Evolutionary conservation across 1,140 invertebrate genomes (phyloP), one percentile per base, ranked within the genome.

Genomic region (Zophobas atratus): DNA sequence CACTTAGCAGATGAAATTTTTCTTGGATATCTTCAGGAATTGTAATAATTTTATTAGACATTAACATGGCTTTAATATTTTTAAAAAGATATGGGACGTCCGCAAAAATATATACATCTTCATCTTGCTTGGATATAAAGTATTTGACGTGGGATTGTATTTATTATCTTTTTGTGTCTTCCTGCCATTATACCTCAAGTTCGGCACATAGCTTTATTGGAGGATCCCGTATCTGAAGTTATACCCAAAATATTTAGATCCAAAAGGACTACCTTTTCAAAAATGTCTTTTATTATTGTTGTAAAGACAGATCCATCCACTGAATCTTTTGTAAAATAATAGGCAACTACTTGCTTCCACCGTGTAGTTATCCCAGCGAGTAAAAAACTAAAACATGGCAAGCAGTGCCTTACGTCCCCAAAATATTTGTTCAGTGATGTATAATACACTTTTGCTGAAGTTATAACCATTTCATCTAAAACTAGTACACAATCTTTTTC

Each of bases 321-420:
- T 48, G 70, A 70, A 60, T 55, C 41, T n/a, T 57, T 49, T 36
- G 72, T 76, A 57, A 79, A 79, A 70, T 70, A 80, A 70, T 77
- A 80, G 0, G 75, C 78, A 2, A 79, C 78, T 8, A 74, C 49
- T 79, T 79, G 78, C 41, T 79, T 79, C 75, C 75, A 79, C 0
- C 70, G 36, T 43, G 46, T 67, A 6, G n/a, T 51, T 2, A 79
- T 36, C n/a, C 78, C 78, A 6, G 38, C 75, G 46, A 79, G 39
- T 75, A 79, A 77, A 67, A 79, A 57, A 79, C 78, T 6, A 77
- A 38, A 35, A 67, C 56, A 55, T 79, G 78, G n/a, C 67, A 77
- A 36, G 78, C 74, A 6, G 67, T 51, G 41, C 75, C 78, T 79
- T 3, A 77, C 36, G 8, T 79, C 36, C 2, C 75, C 78, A 73